These are phyloP conservation scores for Pachyramphus minor DNA, from an alignment of 2,113 vertebrate genomes.

Conservation along the genomic window DNA sequence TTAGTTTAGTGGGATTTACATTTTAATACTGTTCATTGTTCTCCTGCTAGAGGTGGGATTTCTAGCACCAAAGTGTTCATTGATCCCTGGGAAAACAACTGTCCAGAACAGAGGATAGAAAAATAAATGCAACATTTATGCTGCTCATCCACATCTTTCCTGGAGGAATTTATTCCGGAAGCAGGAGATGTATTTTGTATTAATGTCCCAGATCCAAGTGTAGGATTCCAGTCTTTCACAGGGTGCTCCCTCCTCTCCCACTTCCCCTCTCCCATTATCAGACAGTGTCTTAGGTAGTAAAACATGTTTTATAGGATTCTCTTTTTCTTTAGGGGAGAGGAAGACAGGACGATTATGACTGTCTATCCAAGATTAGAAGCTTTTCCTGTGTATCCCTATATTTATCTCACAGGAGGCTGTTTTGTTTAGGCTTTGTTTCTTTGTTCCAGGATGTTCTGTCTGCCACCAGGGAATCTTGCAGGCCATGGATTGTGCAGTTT, in stretches of 20 bases:
- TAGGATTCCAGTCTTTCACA: background rate
- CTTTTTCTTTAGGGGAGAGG: background rate
- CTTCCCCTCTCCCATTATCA: background rate
- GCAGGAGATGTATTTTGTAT: background rate
- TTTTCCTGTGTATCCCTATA: conserved; percentile 48
- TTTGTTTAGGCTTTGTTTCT: background rate
- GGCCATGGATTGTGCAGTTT: background rate
- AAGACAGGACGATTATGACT: background rate
- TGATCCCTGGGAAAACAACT: background rate
- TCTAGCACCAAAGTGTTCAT: background rate
- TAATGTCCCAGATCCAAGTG: background rate
- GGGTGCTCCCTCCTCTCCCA: background rate
- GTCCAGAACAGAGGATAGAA: background rate
- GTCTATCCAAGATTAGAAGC: conserved; percentile 14
- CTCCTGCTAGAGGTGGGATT: background rate
- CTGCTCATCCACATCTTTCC: background rate
- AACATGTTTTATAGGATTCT: background rate
- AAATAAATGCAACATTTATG: background rate
- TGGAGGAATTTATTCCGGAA: background rate
- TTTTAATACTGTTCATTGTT: background rate
- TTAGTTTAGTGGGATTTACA: background rate
- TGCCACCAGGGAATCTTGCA: background rate
- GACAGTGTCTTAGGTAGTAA: background rate
- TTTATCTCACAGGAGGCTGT: conserved; percentile 31
- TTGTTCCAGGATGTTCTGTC: conserved; percentile 45